Evolutionary conservation across 37 sponge, comb jelly and placozoan genomes (phyloP).

Genomic region (Chondrosia reniformis): DNA sequence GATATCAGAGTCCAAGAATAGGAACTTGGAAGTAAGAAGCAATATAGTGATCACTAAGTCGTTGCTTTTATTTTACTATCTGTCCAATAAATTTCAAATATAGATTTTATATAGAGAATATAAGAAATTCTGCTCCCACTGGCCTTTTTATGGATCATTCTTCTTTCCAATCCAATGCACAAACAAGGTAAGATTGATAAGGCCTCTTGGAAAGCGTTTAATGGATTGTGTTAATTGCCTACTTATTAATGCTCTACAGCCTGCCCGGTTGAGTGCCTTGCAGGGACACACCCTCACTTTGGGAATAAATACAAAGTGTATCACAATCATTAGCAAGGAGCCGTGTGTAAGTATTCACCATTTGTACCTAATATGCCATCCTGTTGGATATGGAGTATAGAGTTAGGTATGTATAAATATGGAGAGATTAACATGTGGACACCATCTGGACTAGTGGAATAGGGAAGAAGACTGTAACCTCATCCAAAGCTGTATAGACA

Average conservation of each 20-base stretch:
- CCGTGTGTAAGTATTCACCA: not conserved
- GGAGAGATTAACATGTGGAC: too few relatives aligned
- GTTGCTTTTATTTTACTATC: not conserved
- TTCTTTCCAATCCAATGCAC: constrained; percentile 27
- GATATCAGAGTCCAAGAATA: constrained; percentile 14
- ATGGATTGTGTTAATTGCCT: not conserved
- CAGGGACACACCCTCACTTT: not conserved
- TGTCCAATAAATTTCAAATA: too few relatives aligned
- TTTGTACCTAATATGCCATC: too few relatives aligned
- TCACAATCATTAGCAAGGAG: constrained; percentile 9
- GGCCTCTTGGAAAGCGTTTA: not conserved
- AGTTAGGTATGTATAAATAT: too few relatives aligned
- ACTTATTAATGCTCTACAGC: not conserved
- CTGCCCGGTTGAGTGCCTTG: not conserved
- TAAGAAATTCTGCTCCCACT: constrained; percentile 69
- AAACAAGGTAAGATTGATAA: constrained; percentile 9
- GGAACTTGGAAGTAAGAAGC: not conserved
- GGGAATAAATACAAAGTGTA: constrained; percentile 1
- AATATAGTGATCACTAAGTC: not conserved
- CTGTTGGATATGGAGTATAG: too few relatives aligned
- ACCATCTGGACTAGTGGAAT: too few relatives aligned
- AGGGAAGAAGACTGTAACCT: too few relatives aligned
- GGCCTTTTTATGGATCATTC: constrained; percentile 82
- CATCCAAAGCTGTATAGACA: too few relatives aligned
- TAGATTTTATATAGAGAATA: constrained; percentile 46